Conservation (phyloP, 2,888 invertebrate species). For the Heliconius erato region DNA sequence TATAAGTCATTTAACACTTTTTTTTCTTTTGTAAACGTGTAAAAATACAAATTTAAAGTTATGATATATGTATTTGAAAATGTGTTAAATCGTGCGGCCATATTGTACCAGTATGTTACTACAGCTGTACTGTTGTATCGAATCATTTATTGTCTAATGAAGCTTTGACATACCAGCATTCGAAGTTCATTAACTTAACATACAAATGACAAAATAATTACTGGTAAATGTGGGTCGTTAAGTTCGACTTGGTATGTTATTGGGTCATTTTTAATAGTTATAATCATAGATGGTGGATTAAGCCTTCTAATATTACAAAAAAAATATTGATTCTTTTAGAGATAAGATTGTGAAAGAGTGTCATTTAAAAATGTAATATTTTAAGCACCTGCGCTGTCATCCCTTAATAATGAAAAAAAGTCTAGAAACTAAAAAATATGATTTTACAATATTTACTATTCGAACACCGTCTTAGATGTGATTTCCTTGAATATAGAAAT, state of each 20-base stretch:
- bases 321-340: neutral
- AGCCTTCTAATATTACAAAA: too few species aligned
- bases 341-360: neutral
- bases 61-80: neutral
- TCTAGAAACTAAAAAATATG: too few species aligned
- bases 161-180: neutral
- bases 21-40: slow-evolving; percentile 14
- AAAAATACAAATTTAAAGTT: slow-evolving; percentile 13
- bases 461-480: neutral
- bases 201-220: neutral
- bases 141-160: neutral
- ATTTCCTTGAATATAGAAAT: too few species aligned
- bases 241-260: too few species aligned
- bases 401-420: neutral
- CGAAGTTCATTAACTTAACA: neutral
- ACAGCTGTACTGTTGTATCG: neutral
- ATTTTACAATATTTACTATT: too few species aligned
- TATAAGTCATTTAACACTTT: slow-evolving; percentile 2
- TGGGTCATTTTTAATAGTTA: neutral
- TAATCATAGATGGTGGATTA: neutral
- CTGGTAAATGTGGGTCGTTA: neutral
- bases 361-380: neutral
- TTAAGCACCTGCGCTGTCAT: neutral
- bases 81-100: neutral
- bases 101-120: too few species aligned